Percentiles rank a stretch among this genome's conserved stretches.
Evolutionary conservation across 37 sponge, comb jelly and placozoan species (phyloP).

Genomic region (Ianthella basta): DNA sequence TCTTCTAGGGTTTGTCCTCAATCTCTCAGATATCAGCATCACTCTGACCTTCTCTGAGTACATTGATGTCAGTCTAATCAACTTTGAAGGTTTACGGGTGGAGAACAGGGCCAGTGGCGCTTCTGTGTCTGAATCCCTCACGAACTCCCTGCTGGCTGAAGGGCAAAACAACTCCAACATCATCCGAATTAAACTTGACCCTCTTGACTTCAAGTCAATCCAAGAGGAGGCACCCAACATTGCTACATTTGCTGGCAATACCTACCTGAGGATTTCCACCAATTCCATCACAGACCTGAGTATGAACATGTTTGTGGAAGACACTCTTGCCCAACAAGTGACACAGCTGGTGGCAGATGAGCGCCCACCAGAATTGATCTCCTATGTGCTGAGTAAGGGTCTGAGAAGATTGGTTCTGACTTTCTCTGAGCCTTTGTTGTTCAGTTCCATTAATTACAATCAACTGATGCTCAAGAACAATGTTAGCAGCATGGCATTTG

Average conservation of each 20-base stretch:
- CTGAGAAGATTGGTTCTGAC: constrained; percentile 70
- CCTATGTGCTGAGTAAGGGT: constrained; percentile 75
- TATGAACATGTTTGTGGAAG: constrained; percentile 37
- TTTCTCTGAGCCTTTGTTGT: constrained; percentile 74
- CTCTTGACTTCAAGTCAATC: constrained; percentile 67
- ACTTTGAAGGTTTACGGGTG: constrained; percentile 31
- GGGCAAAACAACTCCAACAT: constrained; percentile 63
- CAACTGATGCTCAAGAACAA: constrained; percentile 31
- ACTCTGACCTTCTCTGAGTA: constrained; percentile 86
- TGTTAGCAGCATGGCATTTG: constrained; percentile 33
- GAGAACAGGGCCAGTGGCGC: constrained; percentile 25
- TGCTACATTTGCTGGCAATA: constrained; percentile 50
- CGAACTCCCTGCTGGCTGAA: constrained; percentile 45
- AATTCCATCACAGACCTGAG: constrained; percentile 59
- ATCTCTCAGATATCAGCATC: constrained; percentile 55
- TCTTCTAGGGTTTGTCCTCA: constrained; percentile 53
- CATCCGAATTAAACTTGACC: constrained; percentile 52
- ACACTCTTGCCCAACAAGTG: constrained; percentile 24
- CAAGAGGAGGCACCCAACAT: constrained; percentile 42
- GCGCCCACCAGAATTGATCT: constrained; percentile 37
- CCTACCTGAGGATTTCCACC: constrained; percentile 48
- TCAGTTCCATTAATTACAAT: not conserved
- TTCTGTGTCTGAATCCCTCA: constrained; percentile 29
- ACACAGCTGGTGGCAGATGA: constrained; percentile 59
- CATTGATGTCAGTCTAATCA: constrained; percentile 57